Evolutionary conservation across 2,797 vertebrate genomes (phyloP).

Genomic region (Glossophaga mutica): DNA sequence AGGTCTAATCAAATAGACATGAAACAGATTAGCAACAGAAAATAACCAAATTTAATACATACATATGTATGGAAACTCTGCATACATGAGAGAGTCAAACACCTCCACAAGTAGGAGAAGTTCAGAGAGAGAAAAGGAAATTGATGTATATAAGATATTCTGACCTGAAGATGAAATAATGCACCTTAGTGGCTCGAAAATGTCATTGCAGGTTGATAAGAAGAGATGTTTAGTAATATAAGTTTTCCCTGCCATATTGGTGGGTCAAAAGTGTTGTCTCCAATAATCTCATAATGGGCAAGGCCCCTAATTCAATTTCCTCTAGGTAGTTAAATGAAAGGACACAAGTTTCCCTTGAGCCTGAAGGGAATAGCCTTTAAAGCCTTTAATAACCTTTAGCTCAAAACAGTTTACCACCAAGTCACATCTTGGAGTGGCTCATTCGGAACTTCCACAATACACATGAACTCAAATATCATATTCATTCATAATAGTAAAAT

Average conservation of each 20-base stretch:
- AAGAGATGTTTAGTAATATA: not conserved
- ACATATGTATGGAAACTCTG: not conserved
- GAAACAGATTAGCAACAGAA: not conserved
- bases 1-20: not conserved
- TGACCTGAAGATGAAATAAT: not conserved
- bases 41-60: not conserved
- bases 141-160: not conserved
- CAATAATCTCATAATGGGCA: not conserved
- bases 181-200: not conserved
- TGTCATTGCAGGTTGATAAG: not conserved
- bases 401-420: not conserved
- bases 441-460: not conserved
- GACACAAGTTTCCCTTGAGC: not conserved
- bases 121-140: not conserved
- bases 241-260: not conserved
- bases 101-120: not conserved
- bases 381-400: not conserved
- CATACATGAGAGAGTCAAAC: not conserved
- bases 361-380: not conserved
- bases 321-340: not conserved
- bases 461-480: not conserved
- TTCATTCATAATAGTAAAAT: not conserved
- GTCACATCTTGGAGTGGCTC: not conserved
- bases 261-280: not conserved
- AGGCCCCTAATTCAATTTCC: not conserved